Conservation (phyloP, 2,888 invertebrate genomes). For the Bugulina stolonifera region DNA sequence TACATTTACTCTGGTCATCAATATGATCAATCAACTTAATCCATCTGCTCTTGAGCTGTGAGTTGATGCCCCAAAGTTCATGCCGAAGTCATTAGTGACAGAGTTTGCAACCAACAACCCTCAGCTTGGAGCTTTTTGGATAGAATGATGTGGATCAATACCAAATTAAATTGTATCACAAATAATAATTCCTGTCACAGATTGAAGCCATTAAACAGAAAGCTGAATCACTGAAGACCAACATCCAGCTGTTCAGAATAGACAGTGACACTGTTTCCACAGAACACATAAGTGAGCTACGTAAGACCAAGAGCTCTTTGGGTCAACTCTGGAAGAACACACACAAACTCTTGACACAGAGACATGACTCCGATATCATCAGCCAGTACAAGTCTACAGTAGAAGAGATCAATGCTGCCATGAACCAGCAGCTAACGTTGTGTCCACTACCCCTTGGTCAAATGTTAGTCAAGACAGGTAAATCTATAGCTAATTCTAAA, state of each 20-base stretch:
- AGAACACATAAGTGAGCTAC: neutral
- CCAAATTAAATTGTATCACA: too few relatives aligned
- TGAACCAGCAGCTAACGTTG: neutral
- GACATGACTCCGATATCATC: constrained; percentile 6
- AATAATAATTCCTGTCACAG: too few relatives aligned
- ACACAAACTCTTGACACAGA: neutral
- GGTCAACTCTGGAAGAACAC: neutral
- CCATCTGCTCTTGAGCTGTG: too few relatives aligned
- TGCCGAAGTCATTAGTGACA: too few relatives aligned
- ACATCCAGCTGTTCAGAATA: neutral
- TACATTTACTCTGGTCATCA: too few relatives aligned
- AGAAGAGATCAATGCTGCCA: neutral
- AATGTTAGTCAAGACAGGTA: constrained; percentile 3
- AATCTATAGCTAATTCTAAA: neutral
- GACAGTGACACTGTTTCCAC: neutral
- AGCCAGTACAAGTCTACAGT: neutral
- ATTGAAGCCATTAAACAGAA: neutral
- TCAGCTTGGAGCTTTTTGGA: too few relatives aligned
- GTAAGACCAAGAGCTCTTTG: neutral
- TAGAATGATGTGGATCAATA: too few relatives aligned
- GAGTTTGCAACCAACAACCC: too few relatives aligned
- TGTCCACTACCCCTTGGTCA: neutral
- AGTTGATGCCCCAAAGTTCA: too few relatives aligned
- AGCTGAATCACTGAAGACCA: neutral
- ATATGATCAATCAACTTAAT: too few relatives aligned